Percentiles rank a stretch among this genome's conserved stretches.
phyloP scores from a whole-genome alignment of 2,797 vertebrate genomes.

The Hippocampus kuda region DNA sequence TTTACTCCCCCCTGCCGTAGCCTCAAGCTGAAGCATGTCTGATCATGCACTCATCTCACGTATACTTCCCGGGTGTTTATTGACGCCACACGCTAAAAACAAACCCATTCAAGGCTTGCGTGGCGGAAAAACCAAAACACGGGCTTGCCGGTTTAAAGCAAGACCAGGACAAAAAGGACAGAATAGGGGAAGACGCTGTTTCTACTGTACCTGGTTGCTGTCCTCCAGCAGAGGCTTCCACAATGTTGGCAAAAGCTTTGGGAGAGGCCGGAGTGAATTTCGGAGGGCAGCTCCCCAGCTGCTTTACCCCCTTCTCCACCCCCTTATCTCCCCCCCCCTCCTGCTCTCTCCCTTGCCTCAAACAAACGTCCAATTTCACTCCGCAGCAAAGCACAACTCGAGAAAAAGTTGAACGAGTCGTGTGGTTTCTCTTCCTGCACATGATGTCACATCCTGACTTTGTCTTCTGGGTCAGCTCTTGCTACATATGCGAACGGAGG shows the following conservation, averaged over 20 bases:
- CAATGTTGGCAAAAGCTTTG: constrained; percentile 34
- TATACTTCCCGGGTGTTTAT: constrained; percentile 24
- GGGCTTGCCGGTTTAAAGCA: background rate
- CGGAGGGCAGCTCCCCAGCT: constrained; percentile 35
- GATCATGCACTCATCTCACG: constrained; percentile 34
- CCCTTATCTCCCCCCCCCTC: constrained; percentile 7
- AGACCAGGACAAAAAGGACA: background rate
- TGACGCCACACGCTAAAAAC: constrained; percentile 21
- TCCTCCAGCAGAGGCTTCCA: constrained; percentile 43
- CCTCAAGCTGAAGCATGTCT: constrained; percentile 40
- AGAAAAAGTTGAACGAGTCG: constrained; percentile 50
- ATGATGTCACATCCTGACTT: constrained; percentile 94
- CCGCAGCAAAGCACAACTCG: constrained; percentile 34
- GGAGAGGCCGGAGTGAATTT: constrained; percentile 48
- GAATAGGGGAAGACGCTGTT: constrained; percentile 31
- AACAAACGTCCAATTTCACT: constrained; percentile 43
- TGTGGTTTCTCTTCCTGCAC: constrained; percentile 68
- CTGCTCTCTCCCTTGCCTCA: constrained; percentile 20
- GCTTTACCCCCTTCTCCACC: constrained; percentile 32
- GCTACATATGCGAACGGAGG: constrained; percentile 41
- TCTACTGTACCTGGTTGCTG: constrained; percentile 60
- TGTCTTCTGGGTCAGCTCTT: constrained; percentile 45
- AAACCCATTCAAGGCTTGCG: constrained; percentile 13
- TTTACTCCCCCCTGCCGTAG: constrained; percentile 19
- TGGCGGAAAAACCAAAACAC: constrained; percentile 4